Percentiles rank a stretch among this genome's conserved stretches.
Evolutionary conservation across 2,888 invertebrate species (phyloP).

Genomic region (Coelinius sp.): DNA sequence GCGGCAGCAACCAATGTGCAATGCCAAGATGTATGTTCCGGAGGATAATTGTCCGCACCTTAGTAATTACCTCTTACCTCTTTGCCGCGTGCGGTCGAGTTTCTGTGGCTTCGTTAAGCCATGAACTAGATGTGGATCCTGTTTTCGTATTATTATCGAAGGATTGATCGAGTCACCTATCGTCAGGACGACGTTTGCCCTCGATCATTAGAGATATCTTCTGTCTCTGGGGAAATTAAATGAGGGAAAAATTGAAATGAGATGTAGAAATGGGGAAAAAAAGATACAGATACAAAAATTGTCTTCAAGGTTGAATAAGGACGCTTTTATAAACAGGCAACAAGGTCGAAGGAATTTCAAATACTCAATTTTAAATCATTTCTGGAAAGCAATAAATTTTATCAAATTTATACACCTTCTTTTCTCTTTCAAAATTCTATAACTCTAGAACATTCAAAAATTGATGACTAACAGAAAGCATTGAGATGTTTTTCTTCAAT

Average conservation of each 20-base stretch:
- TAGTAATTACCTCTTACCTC: constrained; percentile 48
- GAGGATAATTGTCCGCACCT: constrained; percentile 49
- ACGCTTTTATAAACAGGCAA: too few relatives aligned
- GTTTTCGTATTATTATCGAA: constrained; percentile 26
- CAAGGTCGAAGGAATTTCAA: too few relatives aligned
- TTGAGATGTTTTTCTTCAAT: too few relatives aligned
- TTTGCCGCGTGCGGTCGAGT: constrained; percentile 41
- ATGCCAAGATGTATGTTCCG: constrained; percentile 31
- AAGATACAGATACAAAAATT: too few relatives aligned
- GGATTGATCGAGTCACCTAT: constrained; percentile 28
- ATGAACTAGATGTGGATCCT: constrained; percentile 25
- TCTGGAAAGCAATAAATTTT: too few relatives aligned
- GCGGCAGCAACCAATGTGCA: constrained; percentile 1
- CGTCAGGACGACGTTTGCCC: background rate
- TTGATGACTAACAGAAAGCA: too few relatives aligned
- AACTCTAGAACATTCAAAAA: too few relatives aligned
- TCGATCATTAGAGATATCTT: constrained; percentile 7
- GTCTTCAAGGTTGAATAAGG: too few relatives aligned
- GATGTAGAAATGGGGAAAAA: background rate
- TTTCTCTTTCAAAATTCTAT: too few relatives aligned
- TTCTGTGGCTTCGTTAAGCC: constrained; percentile 51
- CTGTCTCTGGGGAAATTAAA: background rate
- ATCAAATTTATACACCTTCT: too few relatives aligned
- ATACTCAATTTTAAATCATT: too few relatives aligned
- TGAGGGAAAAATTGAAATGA: background rate